Evolutionary conservation across 2,888 invertebrate species (phyloP).

Genomic region (Apodemia hepburni): DNA sequence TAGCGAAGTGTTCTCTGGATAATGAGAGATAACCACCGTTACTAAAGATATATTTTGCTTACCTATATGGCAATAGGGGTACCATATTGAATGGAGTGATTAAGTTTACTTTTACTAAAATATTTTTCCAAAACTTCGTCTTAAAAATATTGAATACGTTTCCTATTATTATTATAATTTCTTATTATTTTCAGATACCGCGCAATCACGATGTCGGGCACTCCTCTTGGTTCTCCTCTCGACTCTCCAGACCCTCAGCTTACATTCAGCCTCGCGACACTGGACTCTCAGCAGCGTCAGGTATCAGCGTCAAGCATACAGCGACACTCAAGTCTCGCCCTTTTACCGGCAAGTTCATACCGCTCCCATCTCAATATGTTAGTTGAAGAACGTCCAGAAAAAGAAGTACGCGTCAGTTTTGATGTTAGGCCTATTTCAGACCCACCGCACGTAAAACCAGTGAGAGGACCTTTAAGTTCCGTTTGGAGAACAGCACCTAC

Average conservation of each 20-base stretch:
- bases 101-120: not conserved
- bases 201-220: constrained; percentile 89
- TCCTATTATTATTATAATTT: not conserved
- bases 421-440: constrained; percentile 60
- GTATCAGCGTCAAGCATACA: constrained; percentile 80
- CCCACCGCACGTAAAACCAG: constrained; percentile 56
- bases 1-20: too few relatives aligned
- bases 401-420: constrained; percentile 71
- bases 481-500: constrained; percentile 76
- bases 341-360: constrained; percentile 72
- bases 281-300: constrained; percentile 81
- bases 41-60: too few relatives aligned
- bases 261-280: constrained; percentile 82
- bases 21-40: too few relatives aligned
- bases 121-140: not conserved
- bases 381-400: constrained; percentile 67
- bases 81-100: too few relatives aligned
- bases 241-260: constrained; percentile 88
- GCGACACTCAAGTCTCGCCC: constrained; percentile 68
- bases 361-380: constrained; percentile 73
- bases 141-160: not conserved
- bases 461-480: constrained; percentile 65
- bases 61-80: too few relatives aligned
- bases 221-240: constrained; percentile 90
- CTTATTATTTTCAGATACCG: constrained; percentile 83